These are phyloP conservation scores for Albula goreensis DNA, from an alignment of 2,113 vertebrate genomes.

Conservation along the genomic window DNA sequence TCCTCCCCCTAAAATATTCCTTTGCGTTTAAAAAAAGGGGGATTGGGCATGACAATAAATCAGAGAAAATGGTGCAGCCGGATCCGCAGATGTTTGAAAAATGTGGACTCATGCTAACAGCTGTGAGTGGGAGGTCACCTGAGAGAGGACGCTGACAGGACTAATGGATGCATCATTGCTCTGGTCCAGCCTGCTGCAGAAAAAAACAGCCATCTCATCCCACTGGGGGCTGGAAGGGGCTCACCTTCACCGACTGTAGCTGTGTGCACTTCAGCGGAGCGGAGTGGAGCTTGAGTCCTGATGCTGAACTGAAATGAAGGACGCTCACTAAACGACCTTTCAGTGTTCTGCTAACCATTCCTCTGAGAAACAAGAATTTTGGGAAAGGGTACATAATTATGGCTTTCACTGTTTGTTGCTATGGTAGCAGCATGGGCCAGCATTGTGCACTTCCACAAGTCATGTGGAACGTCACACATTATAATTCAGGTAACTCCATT, in stretches of 20 bases:
- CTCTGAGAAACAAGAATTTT: neutral
- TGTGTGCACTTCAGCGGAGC: no score
- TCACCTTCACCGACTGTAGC: neutral
- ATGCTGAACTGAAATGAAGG: neutral
- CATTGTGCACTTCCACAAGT: neutral
- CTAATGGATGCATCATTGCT: slow-evolving; percentile 4
- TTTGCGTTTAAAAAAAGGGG: neutral
- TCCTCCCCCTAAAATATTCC: neutral
- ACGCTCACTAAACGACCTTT: neutral
- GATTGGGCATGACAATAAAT: neutral
- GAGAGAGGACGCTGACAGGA: neutral
- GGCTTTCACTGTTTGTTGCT: neutral
- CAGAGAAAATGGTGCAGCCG: neutral
- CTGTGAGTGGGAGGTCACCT: slow-evolving; percentile 1
- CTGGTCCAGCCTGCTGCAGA: neutral
- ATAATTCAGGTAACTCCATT: no score
- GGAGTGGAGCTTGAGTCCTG: neutral
- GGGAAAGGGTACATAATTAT: neutral
- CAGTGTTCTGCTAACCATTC: neutral
- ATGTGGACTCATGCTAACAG: neutral
- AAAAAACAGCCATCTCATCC: slow-evolving; percentile 7
- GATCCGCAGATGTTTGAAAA: neutral
- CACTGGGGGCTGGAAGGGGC: neutral
- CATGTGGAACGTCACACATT: no score
- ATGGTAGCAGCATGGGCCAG: neutral